Base-by-base conservation (phyloP, 2,113 vertebrate species). In the Esox niger region DNA sequence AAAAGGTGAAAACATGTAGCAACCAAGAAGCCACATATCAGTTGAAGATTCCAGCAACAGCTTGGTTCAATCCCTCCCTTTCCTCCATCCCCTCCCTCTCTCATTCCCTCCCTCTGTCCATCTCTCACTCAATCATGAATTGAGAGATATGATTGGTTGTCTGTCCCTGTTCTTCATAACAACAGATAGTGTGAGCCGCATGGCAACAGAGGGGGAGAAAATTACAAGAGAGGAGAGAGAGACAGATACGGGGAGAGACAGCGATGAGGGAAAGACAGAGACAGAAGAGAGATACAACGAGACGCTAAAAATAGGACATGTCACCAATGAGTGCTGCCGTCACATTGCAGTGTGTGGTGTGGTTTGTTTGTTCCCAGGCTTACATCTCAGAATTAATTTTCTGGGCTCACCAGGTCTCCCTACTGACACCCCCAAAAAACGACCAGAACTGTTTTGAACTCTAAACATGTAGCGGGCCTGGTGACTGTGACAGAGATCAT, bases 251-350 rank as follows among this genome's bases (percentile, higher is more conserved):
- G n/a, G n/a, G 33, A 35, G 33, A 10, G 33, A 35, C 7, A 35
- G 32, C 7, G 1, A 33, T 6, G 33, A 2, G 33, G 0, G 33
- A 13, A 11, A 35, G 33, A 4, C 9, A 38, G 33, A 13, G 33
- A 38, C 0, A 11, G 33, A 35, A 73, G 79, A 20, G 46, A 82
- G 84, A 84, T 79, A 75, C 77, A 76, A 76, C 71, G 69, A 46
- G 52, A n/a, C n/a, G 77, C 86, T 87, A 89, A 87, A 87, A 89
- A 89, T 89, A 87, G 79, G 77, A 74, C 71, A 71, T 64, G 84
- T 85, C 79, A 82, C 80, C 84, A 86, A 86, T 76, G 69, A 79
- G 82, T 0, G 68, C 81, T 79, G 79, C 79, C 81, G 54, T 72
- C 78, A 75, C 73, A 70, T 75, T 63, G 59, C 2, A 10, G n/a